These are phyloP conservation scores for Orussus abietinus DNA, from an alignment of 1,140 invertebrate genomes.

Conservation along the genomic window DNA sequence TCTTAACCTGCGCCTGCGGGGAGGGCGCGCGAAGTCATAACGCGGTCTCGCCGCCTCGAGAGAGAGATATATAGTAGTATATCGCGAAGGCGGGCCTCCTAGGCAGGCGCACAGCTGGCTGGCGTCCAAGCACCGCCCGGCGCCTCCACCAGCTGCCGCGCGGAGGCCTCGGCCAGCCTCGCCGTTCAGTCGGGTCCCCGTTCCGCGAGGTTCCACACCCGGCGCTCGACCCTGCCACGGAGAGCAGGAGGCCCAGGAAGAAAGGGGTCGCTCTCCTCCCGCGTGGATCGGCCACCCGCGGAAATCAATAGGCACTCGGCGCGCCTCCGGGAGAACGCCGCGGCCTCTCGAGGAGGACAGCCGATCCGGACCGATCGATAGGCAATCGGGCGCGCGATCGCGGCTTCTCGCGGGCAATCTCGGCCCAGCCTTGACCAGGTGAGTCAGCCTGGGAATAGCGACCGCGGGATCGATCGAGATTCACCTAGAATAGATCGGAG, in stretches of 20 bases:
- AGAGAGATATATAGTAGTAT: too few relatives aligned
- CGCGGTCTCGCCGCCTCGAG: too few relatives aligned
- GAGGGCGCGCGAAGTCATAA: too few relatives aligned
- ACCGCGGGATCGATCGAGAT: too few relatives aligned
- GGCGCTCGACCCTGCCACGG: neutral
- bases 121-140: constrained; percentile 44
- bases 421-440: too few relatives aligned
- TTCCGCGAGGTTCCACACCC: neutral
- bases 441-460: too few relatives aligned
- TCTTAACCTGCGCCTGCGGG: too few relatives aligned
- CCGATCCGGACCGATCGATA: too few relatives aligned
- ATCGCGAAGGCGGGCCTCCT: too few relatives aligned
- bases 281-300: neutral
- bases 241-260: constrained; percentile 12
- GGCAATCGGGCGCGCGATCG: too few relatives aligned
- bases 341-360: neutral
- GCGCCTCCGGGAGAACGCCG: neutral
- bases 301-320: neutral
- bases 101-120: constrained; percentile 49
- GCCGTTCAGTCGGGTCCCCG: constrained; percentile 5
- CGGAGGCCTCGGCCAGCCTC: constrained; percentile 10
- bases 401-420: too few relatives aligned
- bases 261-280: neutral
- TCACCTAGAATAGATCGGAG: too few relatives aligned
- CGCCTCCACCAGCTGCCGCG: constrained; percentile 25